These are phyloP conservation scores for Megalurothrips usitatus DNA, from an alignment of 2,888 invertebrate genomes.

Conservation along the genomic window DNA sequence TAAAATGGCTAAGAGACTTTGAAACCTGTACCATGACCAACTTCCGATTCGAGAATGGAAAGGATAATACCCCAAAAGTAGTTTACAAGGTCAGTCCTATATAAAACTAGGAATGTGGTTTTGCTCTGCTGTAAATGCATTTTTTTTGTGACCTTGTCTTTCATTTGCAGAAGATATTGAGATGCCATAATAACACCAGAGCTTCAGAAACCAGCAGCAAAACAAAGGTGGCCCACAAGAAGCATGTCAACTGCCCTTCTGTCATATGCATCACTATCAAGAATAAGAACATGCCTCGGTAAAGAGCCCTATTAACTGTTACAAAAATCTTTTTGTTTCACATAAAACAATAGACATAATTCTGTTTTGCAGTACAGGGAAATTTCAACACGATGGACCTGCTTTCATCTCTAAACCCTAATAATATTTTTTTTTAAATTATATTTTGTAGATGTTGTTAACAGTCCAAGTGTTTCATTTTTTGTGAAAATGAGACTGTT, in stretches of 20 bases:
- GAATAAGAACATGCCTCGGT: background rate
- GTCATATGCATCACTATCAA: background rate
- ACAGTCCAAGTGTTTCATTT: too few relatives aligned
- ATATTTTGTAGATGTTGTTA: too few relatives aligned
- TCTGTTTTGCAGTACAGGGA: too few relatives aligned
- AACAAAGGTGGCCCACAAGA: background rate
- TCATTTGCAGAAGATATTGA: background rate
- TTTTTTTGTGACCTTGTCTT: background rate
- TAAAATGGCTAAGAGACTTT: background rate
- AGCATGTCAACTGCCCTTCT: slow-evolving; percentile 8
- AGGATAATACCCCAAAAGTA: background rate
- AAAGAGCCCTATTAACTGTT: too few relatives aligned
- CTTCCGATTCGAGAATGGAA: slow-evolving; percentile 3
- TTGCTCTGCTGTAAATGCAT: background rate
- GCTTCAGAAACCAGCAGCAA: slow-evolving; percentile 12
- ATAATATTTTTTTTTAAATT: too few relatives aligned
- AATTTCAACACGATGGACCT: too few relatives aligned
- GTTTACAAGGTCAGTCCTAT: background rate
- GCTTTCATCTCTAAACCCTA: too few relatives aligned
- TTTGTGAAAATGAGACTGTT: too few relatives aligned
- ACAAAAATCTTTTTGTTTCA: too few relatives aligned
- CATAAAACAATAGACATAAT: too few relatives aligned
- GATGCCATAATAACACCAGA: slow-evolving; percentile 18
- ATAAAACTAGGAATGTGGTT: too few relatives aligned
- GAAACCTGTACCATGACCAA: background rate